Evolutionary conservation across 1,140 invertebrate genomes (phyloP).

Genomic region (Aphidius gifuensis): DNA sequence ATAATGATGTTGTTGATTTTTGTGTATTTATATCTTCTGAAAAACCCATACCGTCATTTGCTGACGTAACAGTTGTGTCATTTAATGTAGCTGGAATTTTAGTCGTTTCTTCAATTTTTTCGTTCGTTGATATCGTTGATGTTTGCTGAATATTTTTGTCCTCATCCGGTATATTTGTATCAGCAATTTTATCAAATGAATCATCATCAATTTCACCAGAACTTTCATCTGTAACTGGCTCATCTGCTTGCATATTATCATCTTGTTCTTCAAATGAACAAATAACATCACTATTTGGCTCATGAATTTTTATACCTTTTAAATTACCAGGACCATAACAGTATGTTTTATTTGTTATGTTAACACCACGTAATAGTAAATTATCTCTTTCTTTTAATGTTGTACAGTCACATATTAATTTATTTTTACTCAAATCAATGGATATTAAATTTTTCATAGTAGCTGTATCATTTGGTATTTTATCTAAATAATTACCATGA

Average conservation of each 20-base stretch:
- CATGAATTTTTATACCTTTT: conserved; percentile 34
- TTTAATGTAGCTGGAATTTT: neutral
- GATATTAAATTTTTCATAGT: conserved; percentile 60
- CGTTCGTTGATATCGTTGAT: no score
- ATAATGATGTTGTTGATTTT: conserved; percentile 9
- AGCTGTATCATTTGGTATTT: conserved; percentile 40
- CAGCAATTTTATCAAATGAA: conserved; percentile 13
- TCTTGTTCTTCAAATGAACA: conserved; percentile 44
- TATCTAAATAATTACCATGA: conserved; percentile 34
- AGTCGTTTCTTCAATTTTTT: neutral
- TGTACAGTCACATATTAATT: conserved; percentile 60
- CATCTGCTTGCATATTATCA: conserved; percentile 44
- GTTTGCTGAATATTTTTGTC: conserved; percentile 8
- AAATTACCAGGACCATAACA: conserved; percentile 37
- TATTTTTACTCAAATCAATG: conserved; percentile 65
- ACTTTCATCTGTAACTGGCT: conserved; percentile 16
- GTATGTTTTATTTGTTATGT: conserved; percentile 36
- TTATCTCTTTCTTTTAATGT: conserved; percentile 39
- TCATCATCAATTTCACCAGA: conserved; percentile 23
- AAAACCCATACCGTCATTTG: conserved; percentile 31
- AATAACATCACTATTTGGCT: conserved; percentile 31
- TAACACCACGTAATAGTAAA: conserved; percentile 34
- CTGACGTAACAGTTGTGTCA: neutral
- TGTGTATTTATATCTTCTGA: conserved; percentile 34
- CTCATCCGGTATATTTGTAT: conserved; percentile 6